phyloP scores from a whole-genome alignment of 2,888 invertebrate species.

The Glaucopsyche alexis region DNA sequence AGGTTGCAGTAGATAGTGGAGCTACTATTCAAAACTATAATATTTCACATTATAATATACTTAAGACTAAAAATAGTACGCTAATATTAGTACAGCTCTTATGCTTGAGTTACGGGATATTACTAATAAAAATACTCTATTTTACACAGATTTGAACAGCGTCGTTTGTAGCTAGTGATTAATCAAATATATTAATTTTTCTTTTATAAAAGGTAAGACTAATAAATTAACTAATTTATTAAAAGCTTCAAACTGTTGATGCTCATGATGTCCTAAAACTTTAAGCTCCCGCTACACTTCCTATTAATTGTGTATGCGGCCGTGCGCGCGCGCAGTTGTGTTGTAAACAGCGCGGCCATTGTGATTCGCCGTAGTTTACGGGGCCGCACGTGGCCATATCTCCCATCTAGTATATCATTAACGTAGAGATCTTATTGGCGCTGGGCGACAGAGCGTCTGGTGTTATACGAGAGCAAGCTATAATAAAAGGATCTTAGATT shows the following conservation, averaged over 20 bases:
- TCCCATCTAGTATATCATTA: conserved; percentile 32
- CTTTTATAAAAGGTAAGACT: too few species aligned
- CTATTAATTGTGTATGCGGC: background rate
- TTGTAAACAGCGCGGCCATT: conserved; percentile 32
- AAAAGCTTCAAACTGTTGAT: background rate
- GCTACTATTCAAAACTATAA: too few species aligned
- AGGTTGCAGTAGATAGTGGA: too few species aligned
- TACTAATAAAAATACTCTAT: too few species aligned
- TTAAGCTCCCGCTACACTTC: background rate
- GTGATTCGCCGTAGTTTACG: conserved; percentile 34
- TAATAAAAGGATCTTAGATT: too few species aligned
- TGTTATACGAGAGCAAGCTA: too few species aligned
- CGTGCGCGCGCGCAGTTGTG: background rate
- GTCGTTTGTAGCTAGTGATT: too few species aligned
- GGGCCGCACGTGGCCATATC: conserved; percentile 36
- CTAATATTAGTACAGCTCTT: background rate
- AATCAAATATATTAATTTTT: too few species aligned
- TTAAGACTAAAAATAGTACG: background rate
- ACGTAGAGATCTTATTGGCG: background rate
- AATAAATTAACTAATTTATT: too few species aligned
- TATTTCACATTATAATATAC: background rate
- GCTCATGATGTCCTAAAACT: background rate
- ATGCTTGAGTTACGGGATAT: too few species aligned
- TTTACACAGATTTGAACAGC: too few species aligned
- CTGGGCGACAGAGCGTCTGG: background rate